These are phyloP conservation scores for Shargacucullia verbasci DNA, from an alignment of 2,888 invertebrate species.

Conservation along the genomic window DNA sequence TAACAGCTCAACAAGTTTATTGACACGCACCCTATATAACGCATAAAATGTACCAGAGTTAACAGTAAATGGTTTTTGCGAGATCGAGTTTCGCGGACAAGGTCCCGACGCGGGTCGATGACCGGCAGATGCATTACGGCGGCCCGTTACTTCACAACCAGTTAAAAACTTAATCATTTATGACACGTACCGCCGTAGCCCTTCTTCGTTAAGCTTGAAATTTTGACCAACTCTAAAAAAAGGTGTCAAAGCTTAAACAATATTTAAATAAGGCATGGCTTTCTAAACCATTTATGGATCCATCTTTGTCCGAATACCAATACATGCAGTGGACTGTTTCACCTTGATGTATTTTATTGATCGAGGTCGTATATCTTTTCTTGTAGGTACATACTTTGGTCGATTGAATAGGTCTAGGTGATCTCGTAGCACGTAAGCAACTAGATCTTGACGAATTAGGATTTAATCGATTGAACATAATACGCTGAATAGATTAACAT, in stretches of 20 bases:
- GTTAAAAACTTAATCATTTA: constrained; percentile 38
- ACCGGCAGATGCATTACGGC: constrained; percentile 63
- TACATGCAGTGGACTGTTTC: no score
- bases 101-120: constrained; percentile 60
- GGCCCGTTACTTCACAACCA: constrained; percentile 55
- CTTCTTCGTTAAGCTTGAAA: constrained; percentile 11
- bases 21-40: constrained; percentile 13
- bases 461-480: no score
- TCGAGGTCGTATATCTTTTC: no score
- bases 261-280: background rate
- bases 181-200: constrained; percentile 30
- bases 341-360: no score
- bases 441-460: no score
- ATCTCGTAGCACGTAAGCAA: no score
- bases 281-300: background rate
- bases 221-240: constrained; percentile 11
- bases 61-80: constrained; percentile 76
- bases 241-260: background rate
- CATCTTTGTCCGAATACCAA: no score
- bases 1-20: constrained; percentile 1
- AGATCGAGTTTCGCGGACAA: constrained; percentile 70
- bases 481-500: no score
- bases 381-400: no score
- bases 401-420: no score
- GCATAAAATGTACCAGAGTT: constrained; percentile 34